These are phyloP conservation scores for Oscheius sp. DNA, from an alignment of 2,888 invertebrate genomes.

Conservation along the genomic window DNA sequence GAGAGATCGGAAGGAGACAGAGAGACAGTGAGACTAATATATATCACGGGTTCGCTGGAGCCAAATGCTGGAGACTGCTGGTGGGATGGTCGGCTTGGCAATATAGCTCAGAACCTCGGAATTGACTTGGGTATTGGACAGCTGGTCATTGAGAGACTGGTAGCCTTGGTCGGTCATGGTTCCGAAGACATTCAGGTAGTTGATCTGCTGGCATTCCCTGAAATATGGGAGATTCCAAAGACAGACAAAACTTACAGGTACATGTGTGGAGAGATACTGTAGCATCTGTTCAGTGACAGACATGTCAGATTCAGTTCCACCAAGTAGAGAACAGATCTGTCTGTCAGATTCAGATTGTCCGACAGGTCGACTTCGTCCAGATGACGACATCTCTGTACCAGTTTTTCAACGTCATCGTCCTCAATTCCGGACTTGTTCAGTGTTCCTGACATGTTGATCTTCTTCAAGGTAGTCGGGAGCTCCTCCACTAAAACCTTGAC, in stretches of 20 bases:
- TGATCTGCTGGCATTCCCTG: conserved; percentile 9
- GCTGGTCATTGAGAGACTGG: not conserved
- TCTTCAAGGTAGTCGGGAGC: conserved; percentile 7
- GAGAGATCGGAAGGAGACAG: not conserved
- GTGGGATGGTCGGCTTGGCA: conserved; percentile 38
- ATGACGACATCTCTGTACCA: conserved; percentile 26
- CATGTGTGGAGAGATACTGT: conserved; percentile 26
- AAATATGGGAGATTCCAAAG: conserved; percentile 1
- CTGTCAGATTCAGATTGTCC: conserved; percentile 28
- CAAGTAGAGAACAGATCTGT: conserved; percentile 1
- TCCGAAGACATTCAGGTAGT: conserved; percentile 34
- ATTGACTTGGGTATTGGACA: conserved; percentile 29
- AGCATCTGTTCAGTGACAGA: conserved; percentile 38
- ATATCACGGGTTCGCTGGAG: conserved; percentile 28
- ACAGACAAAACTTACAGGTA: conserved; percentile 28
- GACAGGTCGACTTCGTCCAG: conserved; percentile 38
- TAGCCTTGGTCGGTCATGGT: conserved; percentile 29
- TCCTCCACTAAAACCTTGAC: conserved; percentile 4
- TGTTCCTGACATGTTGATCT: conserved; percentile 35
- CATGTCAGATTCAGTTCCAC: not conserved
- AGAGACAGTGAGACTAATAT: not conserved
- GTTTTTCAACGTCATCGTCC: conserved; percentile 13
- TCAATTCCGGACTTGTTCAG: conserved; percentile 24
- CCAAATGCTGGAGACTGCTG: conserved; percentile 36
- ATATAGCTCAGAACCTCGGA: conserved; percentile 22